Conservation (phyloP, 2,888 invertebrate genomes). For the Hartigia nigra region DNA sequence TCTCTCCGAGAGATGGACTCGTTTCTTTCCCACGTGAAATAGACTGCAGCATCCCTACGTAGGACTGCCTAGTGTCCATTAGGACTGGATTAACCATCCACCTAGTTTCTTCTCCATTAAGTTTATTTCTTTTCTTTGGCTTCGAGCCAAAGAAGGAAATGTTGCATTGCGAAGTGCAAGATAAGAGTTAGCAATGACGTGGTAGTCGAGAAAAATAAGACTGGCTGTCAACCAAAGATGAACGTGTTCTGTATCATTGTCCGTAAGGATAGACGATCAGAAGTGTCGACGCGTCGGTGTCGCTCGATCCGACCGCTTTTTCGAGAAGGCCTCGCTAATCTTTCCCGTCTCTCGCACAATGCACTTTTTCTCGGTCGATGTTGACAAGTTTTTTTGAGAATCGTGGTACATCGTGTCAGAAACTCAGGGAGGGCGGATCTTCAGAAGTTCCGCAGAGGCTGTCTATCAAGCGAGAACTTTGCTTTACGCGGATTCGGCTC, state of each 20-base stretch:
- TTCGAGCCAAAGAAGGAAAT: not conserved
- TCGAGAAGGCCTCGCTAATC: conserved; percentile 7
- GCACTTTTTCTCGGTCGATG: conserved; percentile 46
- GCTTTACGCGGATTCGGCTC: conserved; percentile 59
- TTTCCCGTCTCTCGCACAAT: conserved; percentile 26
- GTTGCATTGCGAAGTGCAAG: not conserved
- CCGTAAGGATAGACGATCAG: not conserved
- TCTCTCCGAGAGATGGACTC: not conserved
- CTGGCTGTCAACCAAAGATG: not conserved
- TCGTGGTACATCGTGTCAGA: conserved; percentile 15
- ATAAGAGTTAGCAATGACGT: not conserved
- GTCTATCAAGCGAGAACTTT: conserved; percentile 54
- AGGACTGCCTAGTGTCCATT: not conserved
- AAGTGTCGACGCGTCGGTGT: not conserved
- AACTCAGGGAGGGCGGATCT: conserved; percentile 22
- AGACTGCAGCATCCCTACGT: not conserved
- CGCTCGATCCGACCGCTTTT: conserved; percentile 9
- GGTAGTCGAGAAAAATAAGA: not conserved
- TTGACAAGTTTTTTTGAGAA: conserved; percentile 46
- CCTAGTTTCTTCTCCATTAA: not conserved
- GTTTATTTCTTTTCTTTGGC: not conserved
- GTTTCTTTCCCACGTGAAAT: not conserved
- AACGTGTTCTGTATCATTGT: not conserved
- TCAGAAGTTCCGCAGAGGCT: conserved; percentile 57
- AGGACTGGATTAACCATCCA: not conserved